These are phyloP conservation scores for Microtus oregoni DNA, from an alignment of 2,113 vertebrate genomes.

Conservation along the genomic window DNA sequence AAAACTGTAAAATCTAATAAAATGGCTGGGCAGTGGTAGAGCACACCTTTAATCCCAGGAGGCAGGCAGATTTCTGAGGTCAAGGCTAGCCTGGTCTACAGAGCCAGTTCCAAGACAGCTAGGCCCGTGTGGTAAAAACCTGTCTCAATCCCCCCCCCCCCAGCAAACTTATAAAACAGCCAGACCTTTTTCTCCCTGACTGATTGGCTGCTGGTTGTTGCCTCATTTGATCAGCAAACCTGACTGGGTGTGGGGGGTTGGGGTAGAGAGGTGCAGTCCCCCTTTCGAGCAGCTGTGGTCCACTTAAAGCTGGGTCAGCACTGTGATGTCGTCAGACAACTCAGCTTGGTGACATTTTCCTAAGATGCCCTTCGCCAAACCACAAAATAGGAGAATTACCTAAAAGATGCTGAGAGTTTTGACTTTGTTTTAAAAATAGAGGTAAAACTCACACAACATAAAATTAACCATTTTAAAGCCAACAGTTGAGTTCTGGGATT, in stretches of 20 bases:
- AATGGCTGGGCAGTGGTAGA: neutral
- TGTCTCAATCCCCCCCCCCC: neutral
- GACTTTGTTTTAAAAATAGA: neutral
- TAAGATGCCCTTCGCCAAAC: conserved; percentile 24
- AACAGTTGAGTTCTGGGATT: neutral
- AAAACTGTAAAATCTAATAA: neutral
- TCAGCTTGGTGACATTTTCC: conserved; percentile 18
- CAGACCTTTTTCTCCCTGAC: neutral
- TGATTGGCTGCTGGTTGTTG: neutral
- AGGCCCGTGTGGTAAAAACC: neutral
- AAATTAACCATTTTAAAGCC: conserved; percentile 1
- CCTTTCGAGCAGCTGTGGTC: neutral
- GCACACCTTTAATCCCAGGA: neutral
- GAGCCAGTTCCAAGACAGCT: neutral
- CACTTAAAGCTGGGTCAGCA: neutral
- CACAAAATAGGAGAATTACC: neutral
- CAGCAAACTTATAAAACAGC: neutral
- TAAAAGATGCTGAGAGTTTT: conserved; percentile 28
- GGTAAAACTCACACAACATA: neutral
- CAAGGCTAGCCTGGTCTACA: neutral
- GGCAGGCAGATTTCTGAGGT: neutral
- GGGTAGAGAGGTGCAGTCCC: neutral
- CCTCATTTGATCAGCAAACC: neutral
- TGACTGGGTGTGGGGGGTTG: neutral
- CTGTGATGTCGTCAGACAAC: neutral